Evolutionary conservation across 2,113 vertebrate genomes (phyloP).

Genomic region (Microtus richardsoni): DNA sequence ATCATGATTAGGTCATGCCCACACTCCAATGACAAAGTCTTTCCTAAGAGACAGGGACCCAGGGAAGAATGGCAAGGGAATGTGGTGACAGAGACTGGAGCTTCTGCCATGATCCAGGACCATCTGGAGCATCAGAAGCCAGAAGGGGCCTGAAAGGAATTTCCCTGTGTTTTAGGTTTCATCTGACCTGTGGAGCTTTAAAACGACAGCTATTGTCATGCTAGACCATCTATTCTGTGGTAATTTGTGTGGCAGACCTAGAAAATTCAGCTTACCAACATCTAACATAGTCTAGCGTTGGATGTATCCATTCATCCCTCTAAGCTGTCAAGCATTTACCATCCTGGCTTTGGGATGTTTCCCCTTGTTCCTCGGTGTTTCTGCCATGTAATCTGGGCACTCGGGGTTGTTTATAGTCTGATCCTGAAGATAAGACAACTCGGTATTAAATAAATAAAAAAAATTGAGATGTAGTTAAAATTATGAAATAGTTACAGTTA

Average conservation of each 20-base stretch:
- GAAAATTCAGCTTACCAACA: accelerated
- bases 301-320: not conserved
- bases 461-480: not conserved
- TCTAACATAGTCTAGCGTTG: not conserved
- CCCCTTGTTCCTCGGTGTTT: accelerated
- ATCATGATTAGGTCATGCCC: too few relatives aligned
- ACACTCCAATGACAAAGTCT: not conserved
- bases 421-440: accelerated
- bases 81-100: accelerated
- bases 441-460: not conserved
- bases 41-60: not conserved
- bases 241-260: not conserved
- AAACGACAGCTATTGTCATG: not conserved
- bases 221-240: not conserved
- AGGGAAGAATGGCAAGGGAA: accelerated
- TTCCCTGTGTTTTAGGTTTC: too few relatives aligned
- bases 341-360: not conserved
- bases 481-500: not conserved
- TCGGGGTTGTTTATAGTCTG: accelerated
- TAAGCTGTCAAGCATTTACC: not conserved
- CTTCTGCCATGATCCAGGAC: accelerated
- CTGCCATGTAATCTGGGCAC: accelerated
- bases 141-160: not conserved
- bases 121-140: not conserved
- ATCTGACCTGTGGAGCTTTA: not conserved